Conservation (phyloP, 1,140 invertebrate genomes). For the Drosophila repleta region DNA sequence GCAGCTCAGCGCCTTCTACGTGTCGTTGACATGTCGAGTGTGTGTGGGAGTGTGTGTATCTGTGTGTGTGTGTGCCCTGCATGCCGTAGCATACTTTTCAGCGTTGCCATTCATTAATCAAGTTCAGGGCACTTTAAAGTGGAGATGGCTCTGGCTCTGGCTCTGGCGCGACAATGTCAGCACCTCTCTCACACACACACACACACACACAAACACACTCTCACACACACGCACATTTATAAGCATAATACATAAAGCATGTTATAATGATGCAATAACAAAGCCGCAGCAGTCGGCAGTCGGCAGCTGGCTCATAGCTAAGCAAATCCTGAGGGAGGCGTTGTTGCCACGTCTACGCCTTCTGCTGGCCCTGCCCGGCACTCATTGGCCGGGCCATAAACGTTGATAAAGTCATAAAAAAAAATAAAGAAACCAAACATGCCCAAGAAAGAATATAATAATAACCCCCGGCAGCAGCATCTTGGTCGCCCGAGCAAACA, state of each 20-base stretch:
- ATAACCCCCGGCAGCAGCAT: slow-evolving; percentile 35
- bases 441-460: slow-evolving; percentile 26
- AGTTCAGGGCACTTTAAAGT: slow-evolving; percentile 79
- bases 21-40: slow-evolving; percentile 71
- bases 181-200: slow-evolving; percentile 1
- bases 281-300: slow-evolving; percentile 58
- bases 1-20: slow-evolving; percentile 10
- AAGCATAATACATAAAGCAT: slow-evolving; percentile 44
- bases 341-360: slow-evolving; percentile 20
- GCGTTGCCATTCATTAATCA: slow-evolving; percentile 77
- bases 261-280: slow-evolving; percentile 81
- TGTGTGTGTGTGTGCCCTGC: slow-evolving; percentile 31
- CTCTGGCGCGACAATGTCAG: slow-evolving; percentile 45
- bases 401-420: slow-evolving; percentile 74
- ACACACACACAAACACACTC: slow-evolving; percentile 3
- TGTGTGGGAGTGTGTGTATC: slow-evolving; percentile 18
- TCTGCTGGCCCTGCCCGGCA: slow-evolving; percentile 1
- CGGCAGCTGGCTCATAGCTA: slow-evolving; percentile 22
- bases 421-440: slow-evolving; percentile 49
- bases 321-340: slow-evolving; percentile 61
- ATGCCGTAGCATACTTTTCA: slow-evolving; percentile 70
- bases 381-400: slow-evolving; percentile 50
- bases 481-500: slow-evolving; percentile 52
- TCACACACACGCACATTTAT: slow-evolving; percentile 8
- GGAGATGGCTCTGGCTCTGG: slow-evolving; percentile 11